Evolutionary conservation across 2,113 vertebrate species (phyloP).

Genomic region (Malurus cyaneus): DNA sequence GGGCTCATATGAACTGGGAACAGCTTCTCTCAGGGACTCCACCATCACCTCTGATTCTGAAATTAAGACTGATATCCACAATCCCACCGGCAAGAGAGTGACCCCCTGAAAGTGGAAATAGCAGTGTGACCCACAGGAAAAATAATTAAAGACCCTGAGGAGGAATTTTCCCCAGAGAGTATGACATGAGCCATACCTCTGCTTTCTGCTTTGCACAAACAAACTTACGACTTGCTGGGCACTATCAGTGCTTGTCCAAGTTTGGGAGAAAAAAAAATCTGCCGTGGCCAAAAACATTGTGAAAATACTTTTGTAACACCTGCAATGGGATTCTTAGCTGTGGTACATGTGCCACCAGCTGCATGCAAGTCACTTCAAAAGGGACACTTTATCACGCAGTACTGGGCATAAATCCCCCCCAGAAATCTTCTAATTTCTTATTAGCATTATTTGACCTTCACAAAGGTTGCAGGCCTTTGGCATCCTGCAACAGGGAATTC

Average conservation of each 20-base stretch:
- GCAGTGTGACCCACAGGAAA: neutral
- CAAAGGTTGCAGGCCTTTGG: neutral
- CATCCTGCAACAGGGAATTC: neutral
- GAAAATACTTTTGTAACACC: neutral
- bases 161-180: neutral
- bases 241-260: neutral
- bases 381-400: rapidly evolving
- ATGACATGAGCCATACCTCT: neutral
- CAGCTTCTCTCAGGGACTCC: neutral
- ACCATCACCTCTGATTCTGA: neutral
- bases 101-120: neutral
- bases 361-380: neutral
- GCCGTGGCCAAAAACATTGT: neutral
- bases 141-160: neutral
- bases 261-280: neutral
- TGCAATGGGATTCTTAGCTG: neutral
- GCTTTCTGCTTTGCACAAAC: neutral
- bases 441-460: neutral
- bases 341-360: neutral
- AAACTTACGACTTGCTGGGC: neutral
- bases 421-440: neutral
- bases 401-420: rapidly evolving
- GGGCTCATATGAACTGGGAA: neutral
- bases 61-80: neutral
- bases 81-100: neutral